Evolutionary conservation across 2,113 vertebrate genomes (phyloP).

Genomic region (Trematocara unimaculatum): DNA sequence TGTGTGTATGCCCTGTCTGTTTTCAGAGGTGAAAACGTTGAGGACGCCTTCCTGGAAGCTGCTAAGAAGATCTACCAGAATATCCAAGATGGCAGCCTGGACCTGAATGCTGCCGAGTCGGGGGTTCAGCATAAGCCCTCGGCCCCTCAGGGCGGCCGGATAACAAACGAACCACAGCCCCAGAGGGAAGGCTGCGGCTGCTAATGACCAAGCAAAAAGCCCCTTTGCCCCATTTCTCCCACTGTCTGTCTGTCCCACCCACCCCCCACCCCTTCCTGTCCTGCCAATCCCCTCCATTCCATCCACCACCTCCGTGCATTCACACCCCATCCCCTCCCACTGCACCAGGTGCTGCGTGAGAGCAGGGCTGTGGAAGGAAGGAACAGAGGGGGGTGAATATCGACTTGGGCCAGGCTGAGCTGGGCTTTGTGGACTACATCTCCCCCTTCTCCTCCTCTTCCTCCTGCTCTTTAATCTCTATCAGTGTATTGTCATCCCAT

Average conservation of each 20-base stretch:
- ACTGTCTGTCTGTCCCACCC: neutral
- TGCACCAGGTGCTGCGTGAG: slow-evolving; percentile 33
- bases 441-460: slow-evolving; percentile 65
- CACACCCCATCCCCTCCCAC: neutral
- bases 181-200: slow-evolving; percentile 98
- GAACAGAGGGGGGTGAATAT: neutral
- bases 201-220: slow-evolving; percentile 82
- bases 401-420: slow-evolving; percentile 38
- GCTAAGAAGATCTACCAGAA: slow-evolving; percentile 99
- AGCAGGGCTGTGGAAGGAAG: slow-evolving; percentile 20
- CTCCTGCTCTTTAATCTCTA: slow-evolving; percentile 25
- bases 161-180: slow-evolving; percentile 96
- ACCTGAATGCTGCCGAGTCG: slow-evolving; percentile 96
- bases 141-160: slow-evolving; percentile 90
- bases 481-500: slow-evolving; percentile 14
- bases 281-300: neutral
- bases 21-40: slow-evolving; percentile 92
- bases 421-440: slow-evolving; percentile 73
- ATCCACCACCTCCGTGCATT: slow-evolving; percentile 4
- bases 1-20: neutral
- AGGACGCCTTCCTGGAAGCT: slow-evolving; percentile 97
- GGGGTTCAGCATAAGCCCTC: slow-evolving; percentile 98
- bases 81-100: slow-evolving; percentile 98
- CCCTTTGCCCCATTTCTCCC: neutral
- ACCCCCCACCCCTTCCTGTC: neutral